Percentiles rank a stretch among this genome's conserved stretches.
These are phyloP conservation scores for Oophaga sylvatica DNA, from an alignment of 2,797 vertebrate genomes.

Conservation along the genomic window DNA sequence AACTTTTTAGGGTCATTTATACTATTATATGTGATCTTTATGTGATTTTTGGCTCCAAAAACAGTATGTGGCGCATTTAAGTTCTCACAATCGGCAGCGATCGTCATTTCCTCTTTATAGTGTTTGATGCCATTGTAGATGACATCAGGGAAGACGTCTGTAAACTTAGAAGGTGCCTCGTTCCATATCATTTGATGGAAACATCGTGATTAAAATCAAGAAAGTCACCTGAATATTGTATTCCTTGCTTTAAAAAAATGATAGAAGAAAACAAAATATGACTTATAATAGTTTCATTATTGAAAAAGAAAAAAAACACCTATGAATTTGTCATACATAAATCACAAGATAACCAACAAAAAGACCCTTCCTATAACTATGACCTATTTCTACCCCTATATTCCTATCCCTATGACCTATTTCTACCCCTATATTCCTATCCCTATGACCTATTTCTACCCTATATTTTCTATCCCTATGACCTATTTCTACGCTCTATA, in stretches of 20 bases:
- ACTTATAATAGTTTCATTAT: not conserved
- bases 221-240: not conserved
- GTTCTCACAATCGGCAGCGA: not conserved
- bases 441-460: too few relatives aligned
- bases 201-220: slow-evolving; percentile 9
- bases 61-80: not conserved
- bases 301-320: not conserved
- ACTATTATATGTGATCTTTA: not conserved
- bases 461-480: too few relatives aligned
- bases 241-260: not conserved
- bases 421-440: too few relatives aligned
- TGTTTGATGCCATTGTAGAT: too few relatives aligned
- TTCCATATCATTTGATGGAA: not conserved
- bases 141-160: not conserved
- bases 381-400: too few relatives aligned
- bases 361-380: too few relatives aligned
- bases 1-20: not conserved
- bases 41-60: not conserved
- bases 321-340: not conserved
- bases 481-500: too few relatives aligned
- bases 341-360: not conserved
- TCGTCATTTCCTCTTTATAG: not conserved
- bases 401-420: too few relatives aligned
- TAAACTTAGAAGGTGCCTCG: not conserved
- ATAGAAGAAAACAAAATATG: not conserved